A percentile compares a stretch with the other conserved stretches of the same genome.
phyloP scores from a whole-genome alignment of 2,113 vertebrate species.

The Microcebus lehilahytsara region DNA sequence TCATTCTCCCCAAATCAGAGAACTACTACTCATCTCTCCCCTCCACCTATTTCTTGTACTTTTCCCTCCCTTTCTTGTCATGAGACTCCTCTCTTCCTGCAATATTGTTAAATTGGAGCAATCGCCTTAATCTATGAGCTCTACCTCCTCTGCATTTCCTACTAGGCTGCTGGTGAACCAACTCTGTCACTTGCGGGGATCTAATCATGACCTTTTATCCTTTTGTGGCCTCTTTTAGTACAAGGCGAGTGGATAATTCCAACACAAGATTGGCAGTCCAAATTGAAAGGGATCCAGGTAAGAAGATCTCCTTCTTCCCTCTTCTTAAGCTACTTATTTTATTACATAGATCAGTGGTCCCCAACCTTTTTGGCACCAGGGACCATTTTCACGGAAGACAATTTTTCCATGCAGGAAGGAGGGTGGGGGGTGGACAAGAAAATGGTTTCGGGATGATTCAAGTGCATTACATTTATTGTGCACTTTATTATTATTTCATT shows the following conservation, averaged over 20 bases:
- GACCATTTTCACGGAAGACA: too few relatives aligned
- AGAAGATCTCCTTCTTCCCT: neutral
- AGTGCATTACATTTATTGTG: too few relatives aligned
- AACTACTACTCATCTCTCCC: rapidly evolving
- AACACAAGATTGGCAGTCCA: slow-evolving; percentile 96
- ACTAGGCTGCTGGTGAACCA: too few relatives aligned
- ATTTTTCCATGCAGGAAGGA: too few relatives aligned
- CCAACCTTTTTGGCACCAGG: too few relatives aligned
- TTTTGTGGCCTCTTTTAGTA: slow-evolving; percentile 84
- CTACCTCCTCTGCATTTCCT: neutral
- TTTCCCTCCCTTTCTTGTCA: neutral
- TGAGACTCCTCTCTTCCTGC: neutral
- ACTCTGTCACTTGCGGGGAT: rapidly evolving
- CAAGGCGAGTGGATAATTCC: slow-evolving; percentile 94
- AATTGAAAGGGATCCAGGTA: slow-evolving; percentile 96
- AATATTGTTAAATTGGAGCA: rapidly evolving
- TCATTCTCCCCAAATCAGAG: neutral
- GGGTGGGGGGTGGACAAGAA: too few relatives aligned
- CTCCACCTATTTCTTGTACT: rapidly evolving
- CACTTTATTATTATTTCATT: too few relatives aligned
- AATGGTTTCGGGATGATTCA: too few relatives aligned
- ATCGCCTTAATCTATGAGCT: rapidly evolving
- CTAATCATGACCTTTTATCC: neutral
- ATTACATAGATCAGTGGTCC: neutral
- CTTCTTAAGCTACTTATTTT: neutral